These are phyloP conservation scores for Catostomus latipinnis DNA, from an alignment of 2,797 vertebrate species.

Conservation along the genomic window DNA sequence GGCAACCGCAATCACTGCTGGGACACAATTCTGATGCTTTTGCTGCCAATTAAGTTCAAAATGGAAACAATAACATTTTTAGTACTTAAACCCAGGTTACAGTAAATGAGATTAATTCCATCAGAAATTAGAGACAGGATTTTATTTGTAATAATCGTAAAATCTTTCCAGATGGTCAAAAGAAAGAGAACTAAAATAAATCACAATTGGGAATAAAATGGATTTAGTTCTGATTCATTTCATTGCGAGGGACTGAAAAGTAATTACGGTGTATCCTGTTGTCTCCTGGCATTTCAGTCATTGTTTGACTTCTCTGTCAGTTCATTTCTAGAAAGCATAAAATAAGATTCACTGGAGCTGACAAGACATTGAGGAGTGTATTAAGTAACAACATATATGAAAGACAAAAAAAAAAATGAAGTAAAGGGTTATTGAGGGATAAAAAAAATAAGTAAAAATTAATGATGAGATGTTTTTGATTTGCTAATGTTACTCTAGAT, in stretches of 20 bases:
- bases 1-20: neutral
- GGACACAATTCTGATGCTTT: neutral
- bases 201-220: constrained; percentile 21
- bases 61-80: constrained; percentile 1
- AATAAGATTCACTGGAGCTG: constrained; percentile 29
- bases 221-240: constrained; percentile 27
- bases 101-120: constrained; percentile 22
- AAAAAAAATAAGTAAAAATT: constrained; percentile 15
- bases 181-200: neutral
- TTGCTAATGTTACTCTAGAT: too few relatives aligned
- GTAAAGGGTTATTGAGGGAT: constrained; percentile 3
- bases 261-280: constrained; percentile 16
- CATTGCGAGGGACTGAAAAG: neutral
- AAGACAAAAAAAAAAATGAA: constrained; percentile 5
- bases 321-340: constrained; percentile 32
- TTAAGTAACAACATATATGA: constrained; percentile 18
- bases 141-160: constrained; percentile 20
- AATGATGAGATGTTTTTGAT: neutral
- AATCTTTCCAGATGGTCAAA: constrained; percentile 16
- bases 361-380: constrained; percentile 23
- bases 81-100: neutral
- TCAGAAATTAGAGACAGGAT: neutral
- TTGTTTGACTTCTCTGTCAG: constrained; percentile 11
- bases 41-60: neutral
- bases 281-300: neutral